Evolutionary conservation across 2,113 vertebrate species (phyloP).

Genomic region (Corvus hawaiiensis): DNA sequence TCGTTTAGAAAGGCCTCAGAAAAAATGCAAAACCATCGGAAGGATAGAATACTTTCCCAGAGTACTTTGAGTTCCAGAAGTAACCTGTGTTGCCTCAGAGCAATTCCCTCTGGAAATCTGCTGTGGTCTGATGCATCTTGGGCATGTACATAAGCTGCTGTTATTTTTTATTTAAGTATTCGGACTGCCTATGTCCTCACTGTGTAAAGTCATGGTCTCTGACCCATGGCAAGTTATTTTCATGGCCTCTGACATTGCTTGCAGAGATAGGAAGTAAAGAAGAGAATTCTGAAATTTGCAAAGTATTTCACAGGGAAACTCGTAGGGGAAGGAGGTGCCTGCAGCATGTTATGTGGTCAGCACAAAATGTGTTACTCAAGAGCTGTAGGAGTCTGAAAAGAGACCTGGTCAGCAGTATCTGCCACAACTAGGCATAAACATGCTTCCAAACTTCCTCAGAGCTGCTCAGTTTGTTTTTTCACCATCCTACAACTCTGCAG

Average conservation of each 20-base stretch:
- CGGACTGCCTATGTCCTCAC: neutral
- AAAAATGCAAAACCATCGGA: neutral
- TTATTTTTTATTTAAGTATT: neutral
- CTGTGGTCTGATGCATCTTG: fast-evolving
- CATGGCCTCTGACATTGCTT: neutral
- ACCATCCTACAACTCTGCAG: neutral
- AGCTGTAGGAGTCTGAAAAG: neutral
- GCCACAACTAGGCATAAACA: neutral
- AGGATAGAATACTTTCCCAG: neutral
- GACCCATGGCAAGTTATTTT: neutral
- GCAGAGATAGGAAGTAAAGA: neutral
- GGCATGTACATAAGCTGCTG: neutral
- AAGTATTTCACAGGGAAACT: neutral
- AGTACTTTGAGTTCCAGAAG: neutral
- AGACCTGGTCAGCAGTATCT: constrained; percentile 3
- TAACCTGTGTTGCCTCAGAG: neutral
- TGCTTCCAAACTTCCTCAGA: neutral
- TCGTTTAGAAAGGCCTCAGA: neutral
- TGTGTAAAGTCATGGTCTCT: neutral
- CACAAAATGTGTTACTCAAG: neutral
- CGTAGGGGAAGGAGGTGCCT: neutral
- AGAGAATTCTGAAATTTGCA: neutral
- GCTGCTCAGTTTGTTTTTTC: neutral
- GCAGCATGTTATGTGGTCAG: neutral
- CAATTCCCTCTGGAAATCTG: neutral